Evolutionary conservation across 2,888 invertebrate genomes (phyloP), one percentile per base, ranked within the genome.

Genomic region (Rhabditoides inermis): DNA sequence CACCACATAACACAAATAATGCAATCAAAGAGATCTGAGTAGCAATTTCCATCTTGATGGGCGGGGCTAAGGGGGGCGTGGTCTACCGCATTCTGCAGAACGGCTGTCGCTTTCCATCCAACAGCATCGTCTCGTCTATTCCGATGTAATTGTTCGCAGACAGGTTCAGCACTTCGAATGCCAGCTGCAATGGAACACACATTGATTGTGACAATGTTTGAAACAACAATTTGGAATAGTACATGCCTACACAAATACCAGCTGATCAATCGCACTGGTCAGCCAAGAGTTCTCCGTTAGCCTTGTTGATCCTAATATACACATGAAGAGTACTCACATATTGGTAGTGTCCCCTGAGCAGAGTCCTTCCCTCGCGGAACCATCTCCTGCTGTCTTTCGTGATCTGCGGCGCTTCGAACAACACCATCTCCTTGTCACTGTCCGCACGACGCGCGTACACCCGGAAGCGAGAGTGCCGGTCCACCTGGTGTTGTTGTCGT

Each of bases 101-200:
- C 4, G 63, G 55, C 46, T 65, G 64, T 30, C 65, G 40, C 10
- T 58, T 49, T 18, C 56, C 58, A 35, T 70, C 69, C 4, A 72
- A 58, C 3, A 72, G 53, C 25, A 68, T 59, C 53, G 70, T 59
- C 42, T 71, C 71, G 48, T 72, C 72, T 39, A 72, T 46, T 32
- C 71, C 72, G 3, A 72, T 51, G 46, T 69, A 67, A 32, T 60
- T 51, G 50, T 68, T 69, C 2, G 62, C 40, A 4, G 61, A 53
- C 26, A 72, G 53, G 48, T 65, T 60, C 2, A 56, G 53, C 7
- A 70, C 65, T 49, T 72, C 68, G 49, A 72, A 72, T 3, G 68
- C 60, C n/a, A 71, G 48, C 71, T 71, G 53, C 46, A 67, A 45
- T 22, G 12, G 27, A 6, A 27, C 18, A 5, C 27, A 15, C 2